Conservation (phyloP, 2,797 vertebrate species). For the Neopelma chrysocephalum region DNA sequence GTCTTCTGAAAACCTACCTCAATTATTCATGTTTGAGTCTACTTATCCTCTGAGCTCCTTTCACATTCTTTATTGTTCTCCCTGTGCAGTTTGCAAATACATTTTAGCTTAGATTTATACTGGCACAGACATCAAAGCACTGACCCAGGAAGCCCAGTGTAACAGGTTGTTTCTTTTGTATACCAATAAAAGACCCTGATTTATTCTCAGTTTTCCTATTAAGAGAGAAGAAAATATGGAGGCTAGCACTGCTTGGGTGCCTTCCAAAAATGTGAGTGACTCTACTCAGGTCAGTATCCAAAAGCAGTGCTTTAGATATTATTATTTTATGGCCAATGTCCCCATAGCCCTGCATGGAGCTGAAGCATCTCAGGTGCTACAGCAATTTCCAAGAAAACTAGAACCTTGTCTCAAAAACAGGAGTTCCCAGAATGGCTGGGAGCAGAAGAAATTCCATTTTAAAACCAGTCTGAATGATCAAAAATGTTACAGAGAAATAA, state of each 20-base stretch:
- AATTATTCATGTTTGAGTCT: background rate
- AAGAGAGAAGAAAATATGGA: constrained; percentile 14
- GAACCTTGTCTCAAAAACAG: background rate
- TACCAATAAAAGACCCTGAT: constrained; percentile 13
- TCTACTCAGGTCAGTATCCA: constrained; percentile 15
- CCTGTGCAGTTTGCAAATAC: background rate
- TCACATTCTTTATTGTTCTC: background rate
- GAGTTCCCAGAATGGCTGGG: background rate
- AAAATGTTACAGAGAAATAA: background rate
- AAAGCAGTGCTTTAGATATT: background rate
- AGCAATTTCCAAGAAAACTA: background rate
- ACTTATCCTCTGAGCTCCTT: background rate
- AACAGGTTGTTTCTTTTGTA: constrained; percentile 26
- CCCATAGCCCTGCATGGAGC: background rate
- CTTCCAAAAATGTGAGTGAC: constrained; percentile 25
- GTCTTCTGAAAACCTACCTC: background rate
- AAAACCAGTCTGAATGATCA: background rate
- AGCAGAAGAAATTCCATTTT: background rate
- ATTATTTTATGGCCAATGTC: background rate
- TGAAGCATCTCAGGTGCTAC: background rate
- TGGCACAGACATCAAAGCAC: background rate
- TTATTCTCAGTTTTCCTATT: constrained; percentile 32
- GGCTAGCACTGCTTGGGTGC: background rate
- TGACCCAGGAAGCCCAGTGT: background rate
- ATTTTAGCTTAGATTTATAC: constrained; percentile 17